Conservation (phyloP, 1,140 invertebrate genomes). For the Drosophila watanabei region DNA sequence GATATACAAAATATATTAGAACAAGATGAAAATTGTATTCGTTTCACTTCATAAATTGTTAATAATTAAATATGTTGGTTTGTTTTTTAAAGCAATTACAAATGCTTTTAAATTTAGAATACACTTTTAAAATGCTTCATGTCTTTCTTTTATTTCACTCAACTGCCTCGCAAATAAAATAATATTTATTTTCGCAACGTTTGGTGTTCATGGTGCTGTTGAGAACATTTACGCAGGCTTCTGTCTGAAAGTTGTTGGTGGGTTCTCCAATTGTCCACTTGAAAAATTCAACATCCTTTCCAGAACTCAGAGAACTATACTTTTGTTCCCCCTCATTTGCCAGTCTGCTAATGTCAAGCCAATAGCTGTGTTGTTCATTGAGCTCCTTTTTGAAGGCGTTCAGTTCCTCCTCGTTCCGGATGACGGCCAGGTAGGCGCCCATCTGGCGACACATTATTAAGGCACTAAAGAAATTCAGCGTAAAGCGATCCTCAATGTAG, state of each 20-base stretch:
- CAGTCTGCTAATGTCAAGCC: conserved; percentile 1
- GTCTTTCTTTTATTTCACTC: neutral
- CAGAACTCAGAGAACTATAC: neutral
- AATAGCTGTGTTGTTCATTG: neutral
- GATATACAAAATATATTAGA: neutral
- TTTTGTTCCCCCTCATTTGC: neutral
- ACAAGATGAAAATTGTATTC: neutral
- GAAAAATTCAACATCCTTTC: neutral
- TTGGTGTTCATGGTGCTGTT: neutral
- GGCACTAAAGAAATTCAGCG: neutral
- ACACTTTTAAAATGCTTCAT: neutral
- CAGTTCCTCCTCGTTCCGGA: neutral
- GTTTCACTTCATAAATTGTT: neutral
- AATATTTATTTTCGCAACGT: neutral
- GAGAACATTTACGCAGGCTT: neutral
- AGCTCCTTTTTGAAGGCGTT: neutral
- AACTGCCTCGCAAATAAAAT: neutral
- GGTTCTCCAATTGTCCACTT: neutral
- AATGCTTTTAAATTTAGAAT: neutral
- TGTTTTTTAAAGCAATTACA: neutral
- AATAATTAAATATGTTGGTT: neutral
- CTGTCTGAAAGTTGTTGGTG: neutral
- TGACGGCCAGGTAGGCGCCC: conserved; percentile 1
- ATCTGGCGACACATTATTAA: conserved; percentile 3
- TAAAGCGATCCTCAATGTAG: conserved; percentile 9